Percentiles rank a stretch among this genome's conserved stretches.
phyloP scores from a whole-genome alignment of 2,113 vertebrate species.

The Jacana jacana region DNA sequence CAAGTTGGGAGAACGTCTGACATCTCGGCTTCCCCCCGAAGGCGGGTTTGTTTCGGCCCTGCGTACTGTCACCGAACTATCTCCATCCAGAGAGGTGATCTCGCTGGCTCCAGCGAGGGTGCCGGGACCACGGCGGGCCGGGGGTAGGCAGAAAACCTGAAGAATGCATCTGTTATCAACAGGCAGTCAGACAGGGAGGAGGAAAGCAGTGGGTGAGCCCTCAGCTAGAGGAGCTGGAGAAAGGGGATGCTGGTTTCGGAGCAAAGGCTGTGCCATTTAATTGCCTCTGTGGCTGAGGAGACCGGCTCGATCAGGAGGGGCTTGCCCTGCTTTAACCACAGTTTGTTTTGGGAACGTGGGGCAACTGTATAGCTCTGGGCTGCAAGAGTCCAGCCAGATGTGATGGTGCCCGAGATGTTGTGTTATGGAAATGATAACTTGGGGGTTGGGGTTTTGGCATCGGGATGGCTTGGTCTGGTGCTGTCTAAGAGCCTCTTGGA shows the following conservation, averaged over 20 bases:
- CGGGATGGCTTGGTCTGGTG: not conserved
- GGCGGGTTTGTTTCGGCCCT: not conserved
- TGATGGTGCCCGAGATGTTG: not conserved
- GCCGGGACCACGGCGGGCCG: rapidly evolving
- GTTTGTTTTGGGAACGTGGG: not conserved
- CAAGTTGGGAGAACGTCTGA: not conserved
- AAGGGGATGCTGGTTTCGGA: not conserved
- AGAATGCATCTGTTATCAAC: not conserved
- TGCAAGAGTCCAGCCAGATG: rapidly evolving
- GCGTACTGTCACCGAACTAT: not conserved
- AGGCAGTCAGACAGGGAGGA: not conserved
- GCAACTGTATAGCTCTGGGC: not conserved
- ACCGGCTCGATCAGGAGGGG: rapidly evolving
- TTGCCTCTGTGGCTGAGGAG: rapidly evolving
- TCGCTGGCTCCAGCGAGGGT: not conserved
- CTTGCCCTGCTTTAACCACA: not conserved
- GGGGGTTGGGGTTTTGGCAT: not conserved
- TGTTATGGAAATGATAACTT: not conserved
- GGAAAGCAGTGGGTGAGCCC: not conserved
- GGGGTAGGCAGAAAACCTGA: not conserved
- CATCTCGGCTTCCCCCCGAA: not conserved
- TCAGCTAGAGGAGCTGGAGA: not conserved
- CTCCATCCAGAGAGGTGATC: not conserved
- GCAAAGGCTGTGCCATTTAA: not conserved
- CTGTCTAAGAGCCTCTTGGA: not conserved